Conservation (phyloP, 2,888 invertebrate species). For the Allolobophora icterica region DNA sequence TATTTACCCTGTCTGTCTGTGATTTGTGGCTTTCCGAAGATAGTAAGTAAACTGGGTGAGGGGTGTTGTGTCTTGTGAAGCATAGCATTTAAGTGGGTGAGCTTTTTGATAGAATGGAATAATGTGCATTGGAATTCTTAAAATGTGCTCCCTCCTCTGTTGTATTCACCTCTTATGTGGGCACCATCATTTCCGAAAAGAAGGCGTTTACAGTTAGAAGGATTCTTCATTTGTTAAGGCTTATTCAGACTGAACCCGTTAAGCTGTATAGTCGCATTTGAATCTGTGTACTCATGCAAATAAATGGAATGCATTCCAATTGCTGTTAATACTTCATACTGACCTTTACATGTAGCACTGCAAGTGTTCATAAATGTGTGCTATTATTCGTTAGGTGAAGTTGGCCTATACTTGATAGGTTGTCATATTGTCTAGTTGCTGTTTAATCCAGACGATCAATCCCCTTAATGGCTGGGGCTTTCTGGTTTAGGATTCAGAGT, state of each 20-base stretch:
- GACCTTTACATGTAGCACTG: neutral
- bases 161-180: neutral
- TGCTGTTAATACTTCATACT: neutral
- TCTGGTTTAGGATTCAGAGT: no score
- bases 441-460: no score
- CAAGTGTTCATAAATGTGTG: neutral
- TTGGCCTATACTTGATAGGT: no score
- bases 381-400: neutral
- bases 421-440: neutral
- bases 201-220: neutral
- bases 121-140: conserved; percentile 9
- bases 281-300: neutral
- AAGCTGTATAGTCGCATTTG: neutral
- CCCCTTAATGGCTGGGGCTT: no score
- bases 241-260: neutral
- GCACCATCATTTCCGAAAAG: neutral
- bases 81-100: neutral
- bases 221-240: neutral
- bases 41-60: neutral
- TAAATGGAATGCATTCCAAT: neutral
- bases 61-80: neutral
- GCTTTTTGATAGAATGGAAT: neutral
- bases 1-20: neutral
- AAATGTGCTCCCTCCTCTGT: neutral
- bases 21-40: neutral